Evolutionary conservation across 2,113 vertebrate genomes (phyloP).

Genomic region (human): DNA sequence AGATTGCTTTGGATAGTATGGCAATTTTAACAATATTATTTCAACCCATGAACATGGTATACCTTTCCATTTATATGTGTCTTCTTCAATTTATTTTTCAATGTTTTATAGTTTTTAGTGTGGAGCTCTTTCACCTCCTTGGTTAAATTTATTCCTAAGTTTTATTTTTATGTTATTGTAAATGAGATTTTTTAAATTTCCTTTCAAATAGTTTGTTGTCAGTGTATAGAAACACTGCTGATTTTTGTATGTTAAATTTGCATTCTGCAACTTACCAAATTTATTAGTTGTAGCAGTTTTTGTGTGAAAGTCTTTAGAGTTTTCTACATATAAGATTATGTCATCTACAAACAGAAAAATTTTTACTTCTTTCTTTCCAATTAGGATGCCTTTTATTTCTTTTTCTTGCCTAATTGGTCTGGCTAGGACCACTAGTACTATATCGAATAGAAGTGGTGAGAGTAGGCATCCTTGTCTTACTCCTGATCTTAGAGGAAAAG

Average conservation of each 20-base stretch:
- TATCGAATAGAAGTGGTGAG: background rate
- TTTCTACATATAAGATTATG: background rate
- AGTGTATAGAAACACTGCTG: background rate
- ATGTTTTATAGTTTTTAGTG: too few relatives aligned
- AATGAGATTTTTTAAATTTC: background rate
- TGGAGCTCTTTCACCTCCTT: too few relatives aligned
- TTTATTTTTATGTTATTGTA: background rate
- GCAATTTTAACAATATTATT: too few relatives aligned
- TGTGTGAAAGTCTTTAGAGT: background rate
- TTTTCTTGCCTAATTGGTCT: background rate
- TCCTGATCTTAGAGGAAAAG: background rate
- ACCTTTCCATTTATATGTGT: too few relatives aligned
- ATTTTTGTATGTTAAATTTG: background rate
- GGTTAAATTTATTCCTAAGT: background rate
- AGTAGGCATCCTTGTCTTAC: background rate
- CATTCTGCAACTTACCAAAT: background rate
- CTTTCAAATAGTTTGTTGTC: background rate
- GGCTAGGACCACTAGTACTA: background rate
- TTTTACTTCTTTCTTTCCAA: background rate
- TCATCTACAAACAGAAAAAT: background rate
- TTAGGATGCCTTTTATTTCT: background rate
- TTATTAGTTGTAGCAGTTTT: background rate
- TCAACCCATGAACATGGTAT: too few relatives aligned
- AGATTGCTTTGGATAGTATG: too few relatives aligned
- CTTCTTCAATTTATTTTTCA: too few relatives aligned